Conservation (phyloP, 1,140 invertebrate genomes). For the Batillaria attramentaria region DNA sequence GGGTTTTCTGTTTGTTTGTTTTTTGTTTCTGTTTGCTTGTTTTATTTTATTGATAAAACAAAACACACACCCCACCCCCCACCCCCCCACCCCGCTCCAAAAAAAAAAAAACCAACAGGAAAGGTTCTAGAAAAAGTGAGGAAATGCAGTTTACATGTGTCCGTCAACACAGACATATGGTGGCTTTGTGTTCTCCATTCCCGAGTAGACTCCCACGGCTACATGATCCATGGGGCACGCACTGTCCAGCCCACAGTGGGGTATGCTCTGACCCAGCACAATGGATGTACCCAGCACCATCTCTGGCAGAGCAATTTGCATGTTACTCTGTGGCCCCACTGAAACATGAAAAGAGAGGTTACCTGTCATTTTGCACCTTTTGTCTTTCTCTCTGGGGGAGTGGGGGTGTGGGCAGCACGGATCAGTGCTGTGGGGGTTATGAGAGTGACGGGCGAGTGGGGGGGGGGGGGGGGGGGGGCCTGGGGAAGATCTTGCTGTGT, state of each 20-base stretch:
- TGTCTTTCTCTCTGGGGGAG: too few species aligned
- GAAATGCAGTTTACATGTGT: constrained; percentile 71
- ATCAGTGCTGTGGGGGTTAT: too few species aligned
- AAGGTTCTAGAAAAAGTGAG: constrained; percentile 22
- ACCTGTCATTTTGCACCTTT: too few species aligned
- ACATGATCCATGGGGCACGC: constrained; percentile 69
- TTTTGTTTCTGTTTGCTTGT: too few species aligned
- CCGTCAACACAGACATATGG: constrained; percentile 74
- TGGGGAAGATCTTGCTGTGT: too few species aligned
- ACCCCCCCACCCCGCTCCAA: background rate
- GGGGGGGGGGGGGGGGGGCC: too few species aligned
- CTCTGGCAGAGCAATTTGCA: constrained; percentile 46
- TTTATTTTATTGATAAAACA: too few species aligned
- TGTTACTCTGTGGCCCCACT: constrained; percentile 53
- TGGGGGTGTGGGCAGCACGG: too few species aligned
- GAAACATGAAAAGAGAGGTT: constrained; percentile 17
- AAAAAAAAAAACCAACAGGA: constrained; percentile 6
- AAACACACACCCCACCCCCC: background rate
- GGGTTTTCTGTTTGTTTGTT: too few species aligned
- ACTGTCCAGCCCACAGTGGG: constrained; percentile 72
- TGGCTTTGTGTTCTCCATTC: constrained; percentile 70
- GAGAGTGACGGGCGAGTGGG: too few species aligned
- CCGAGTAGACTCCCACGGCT: constrained; percentile 73
- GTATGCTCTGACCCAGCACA: constrained; percentile 59
- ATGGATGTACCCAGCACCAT: constrained; percentile 42